Conservation (phyloP, 2,888 invertebrate genomes). For the Limenitis camilla region DNA sequence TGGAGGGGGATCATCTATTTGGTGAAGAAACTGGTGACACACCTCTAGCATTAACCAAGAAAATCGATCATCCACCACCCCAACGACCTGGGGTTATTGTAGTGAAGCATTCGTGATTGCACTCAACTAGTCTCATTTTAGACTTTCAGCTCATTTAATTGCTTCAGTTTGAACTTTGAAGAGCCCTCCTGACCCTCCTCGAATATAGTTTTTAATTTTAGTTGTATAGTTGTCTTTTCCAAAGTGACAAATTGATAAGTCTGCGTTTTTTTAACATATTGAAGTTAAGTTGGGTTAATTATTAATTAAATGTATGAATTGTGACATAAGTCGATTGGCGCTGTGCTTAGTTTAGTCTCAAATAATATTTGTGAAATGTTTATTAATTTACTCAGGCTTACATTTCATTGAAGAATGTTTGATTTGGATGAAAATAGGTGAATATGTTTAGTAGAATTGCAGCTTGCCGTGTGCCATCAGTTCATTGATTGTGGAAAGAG, state of each 20-base stretch:
- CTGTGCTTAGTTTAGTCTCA: slow-evolving; percentile 69
- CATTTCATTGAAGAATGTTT: slow-evolving; percentile 52
- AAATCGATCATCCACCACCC: slow-evolving; percentile 67
- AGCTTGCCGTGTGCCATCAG: slow-evolving; percentile 56
- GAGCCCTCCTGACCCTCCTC: slow-evolving; percentile 62
- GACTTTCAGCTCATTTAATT: slow-evolving; percentile 37
- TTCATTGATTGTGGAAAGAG: slow-evolving; percentile 25
- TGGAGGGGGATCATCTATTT: slow-evolving; percentile 97
- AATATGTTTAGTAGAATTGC: slow-evolving; percentile 38
- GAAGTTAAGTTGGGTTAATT: slow-evolving; percentile 47
- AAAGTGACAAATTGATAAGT: slow-evolving; percentile 72
- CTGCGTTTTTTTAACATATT: slow-evolving; percentile 61
- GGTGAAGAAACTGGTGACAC: slow-evolving; percentile 80
- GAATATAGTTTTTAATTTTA: slow-evolving; percentile 68
- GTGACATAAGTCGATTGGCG: slow-evolving; percentile 52
- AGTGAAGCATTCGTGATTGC: slow-evolving; percentile 87
- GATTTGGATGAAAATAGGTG: slow-evolving; percentile 53
- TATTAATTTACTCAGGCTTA: slow-evolving; percentile 46
- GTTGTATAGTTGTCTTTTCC: slow-evolving; percentile 66
- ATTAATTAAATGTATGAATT: slow-evolving; percentile 47
- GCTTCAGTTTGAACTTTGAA: slow-evolving; percentile 50
- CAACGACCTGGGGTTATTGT: slow-evolving; percentile 93
- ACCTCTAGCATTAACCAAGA: slow-evolving; percentile 76
- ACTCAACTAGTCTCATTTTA: slow-evolving; percentile 36
- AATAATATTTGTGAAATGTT: slow-evolving; percentile 54